Evolutionary conservation across 2,113 vertebrate species (phyloP).

Genomic region (Orycteropus afer): DNA sequence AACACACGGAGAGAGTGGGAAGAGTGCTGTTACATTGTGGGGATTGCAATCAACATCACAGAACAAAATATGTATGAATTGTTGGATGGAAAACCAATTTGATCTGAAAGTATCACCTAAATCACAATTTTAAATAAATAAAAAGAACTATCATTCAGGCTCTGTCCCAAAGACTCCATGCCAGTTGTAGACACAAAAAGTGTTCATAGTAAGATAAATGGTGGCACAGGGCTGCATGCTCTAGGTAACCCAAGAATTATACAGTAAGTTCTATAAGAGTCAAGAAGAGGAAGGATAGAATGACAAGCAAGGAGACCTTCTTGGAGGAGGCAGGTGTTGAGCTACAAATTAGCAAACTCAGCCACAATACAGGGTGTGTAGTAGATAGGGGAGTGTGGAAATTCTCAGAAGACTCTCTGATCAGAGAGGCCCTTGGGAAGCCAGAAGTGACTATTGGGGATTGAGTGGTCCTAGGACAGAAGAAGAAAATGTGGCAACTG

Average conservation of each 20-base stretch:
- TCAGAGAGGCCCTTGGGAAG: not conserved
- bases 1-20: too few relatives aligned
- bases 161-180: not conserved
- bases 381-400: not conserved
- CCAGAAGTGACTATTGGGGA: not conserved
- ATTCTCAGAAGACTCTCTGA: not conserved
- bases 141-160: not conserved
- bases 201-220: not conserved
- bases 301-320: not conserved
- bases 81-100: too few relatives aligned
- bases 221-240: not conserved
- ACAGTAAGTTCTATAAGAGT: not conserved
- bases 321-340: not conserved
- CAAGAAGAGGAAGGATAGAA: not conserved
- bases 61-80: too few relatives aligned
- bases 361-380: too few relatives aligned
- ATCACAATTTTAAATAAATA: too few relatives aligned
- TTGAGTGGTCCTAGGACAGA: not conserved
- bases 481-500: not conserved
- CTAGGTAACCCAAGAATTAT: not conserved
- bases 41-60: too few relatives aligned
- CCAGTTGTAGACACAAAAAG: not conserved
- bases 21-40: too few relatives aligned
- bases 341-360: not conserved
- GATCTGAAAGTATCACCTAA: too few relatives aligned